Base-by-base conservation (phyloP, 2,888 invertebrate genomes). In the Conistra vaccinii region DNA sequence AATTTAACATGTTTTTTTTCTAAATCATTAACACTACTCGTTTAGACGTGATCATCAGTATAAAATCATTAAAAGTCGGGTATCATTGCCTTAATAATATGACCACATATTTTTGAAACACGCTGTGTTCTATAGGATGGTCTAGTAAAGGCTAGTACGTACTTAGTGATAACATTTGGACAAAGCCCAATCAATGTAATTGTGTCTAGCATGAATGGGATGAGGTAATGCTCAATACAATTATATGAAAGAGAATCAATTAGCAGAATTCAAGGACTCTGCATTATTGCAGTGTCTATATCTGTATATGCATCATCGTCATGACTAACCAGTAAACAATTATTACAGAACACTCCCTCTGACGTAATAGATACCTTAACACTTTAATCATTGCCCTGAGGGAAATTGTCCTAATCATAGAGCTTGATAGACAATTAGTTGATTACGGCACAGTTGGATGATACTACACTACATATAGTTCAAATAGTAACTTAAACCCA, bases 141-240 rank as follows among this genome's bases (percentile, higher is more conserved):
- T 10, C 5, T 10, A 29, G 14, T 17, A 78, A 9, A 63, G 58
- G 35, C 35, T 61, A 23, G 23, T 35, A 10, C 45, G 29, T 23
- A 32, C 6, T 48, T 51, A 61, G 42, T 42, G 42, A 26, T 60
- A 29, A 7, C 26, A 32, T 80, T 45, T 17, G 6, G 12, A 60
- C 14, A 39, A 69, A 67, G 39, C 58, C 23, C 23, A 3, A 51
- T 57, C 7, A 1, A 42, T 35, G 45, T 48, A 0, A 60, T 71
- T 80, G 67, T 68, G 14, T 23, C 53, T n/a, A 45, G 23, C 26
- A 55, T 80, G 62, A 70, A 82, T 67, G 12, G 32, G 39, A 70
- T 77, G 78, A 82, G 39, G 53, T 70, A 76, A 70, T 55, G 5
- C 39, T 5, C 51, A 20, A 58, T 60, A 55, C 23, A 55, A 53